Base-by-base conservation (phyloP, 2,888 invertebrate species). In the Spodoptera picta region DNA sequence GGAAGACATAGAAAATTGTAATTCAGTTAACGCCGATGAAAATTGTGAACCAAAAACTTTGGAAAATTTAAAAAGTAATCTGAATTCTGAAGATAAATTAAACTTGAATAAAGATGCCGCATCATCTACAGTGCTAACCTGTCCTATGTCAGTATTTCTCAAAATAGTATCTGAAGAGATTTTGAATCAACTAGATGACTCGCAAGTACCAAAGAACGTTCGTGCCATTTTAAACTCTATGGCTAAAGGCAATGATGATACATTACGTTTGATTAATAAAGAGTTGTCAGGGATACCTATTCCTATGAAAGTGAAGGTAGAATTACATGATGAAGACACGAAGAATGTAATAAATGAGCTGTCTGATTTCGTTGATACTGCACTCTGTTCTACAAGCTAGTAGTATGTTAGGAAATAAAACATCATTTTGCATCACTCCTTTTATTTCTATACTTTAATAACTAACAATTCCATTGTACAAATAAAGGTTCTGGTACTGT, bases 261-360 rank as follows among this genome's bases (percentile, higher is more conserved):
- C 23, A 7, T 31, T 67, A 0, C 12, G 51, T 52, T 31, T 70
- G 7, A 7, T 4, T 3, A 23, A 45, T 7, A 2, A 9, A 5
- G 45, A 58, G 0, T 0, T 73, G 11, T 3, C 0, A 0, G 0
- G 19, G 10, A 0, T 12, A 0, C 57, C 73, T 4, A 1, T 58
- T 0, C n/a, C 60, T 12, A 1, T 60, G 0, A 45, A 31, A n/a
- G 0, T 67, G 0, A 45, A 27, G 1, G 14, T 73, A 0, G 60
- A 66, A 0, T 9, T 67, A 4, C 10, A 55, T 0, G 47, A 46
- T 54, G 67, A 53, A 1, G 19, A 73, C 2, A 51, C 54, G 14
- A 57, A 14, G 0, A 43, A 54, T 3, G 42, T 58, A 19, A 19
- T 67, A 1, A n/a, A 46, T 7, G 11, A n/a, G 0, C 4, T 73